These are phyloP conservation scores for Xiphorhynchus erythropygius DNA, from an alignment of 2,797 vertebrate species.

Conservation along the genomic window DNA sequence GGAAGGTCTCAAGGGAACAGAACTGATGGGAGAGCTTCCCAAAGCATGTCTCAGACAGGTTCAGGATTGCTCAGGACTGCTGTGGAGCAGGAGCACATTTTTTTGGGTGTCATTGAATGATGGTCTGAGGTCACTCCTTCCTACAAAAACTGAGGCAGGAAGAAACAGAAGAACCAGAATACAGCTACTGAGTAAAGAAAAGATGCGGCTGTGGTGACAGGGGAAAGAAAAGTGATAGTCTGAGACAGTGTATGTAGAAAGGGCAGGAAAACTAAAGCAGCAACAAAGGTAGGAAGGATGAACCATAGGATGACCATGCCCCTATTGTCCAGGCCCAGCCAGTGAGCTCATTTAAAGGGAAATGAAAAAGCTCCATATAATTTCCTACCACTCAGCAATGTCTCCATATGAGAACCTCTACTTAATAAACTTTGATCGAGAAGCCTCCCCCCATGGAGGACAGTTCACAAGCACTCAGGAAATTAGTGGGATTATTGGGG, in stretches of 20 bases:
- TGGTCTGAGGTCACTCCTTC: neutral
- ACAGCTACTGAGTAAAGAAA: neutral
- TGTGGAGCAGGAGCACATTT: neutral
- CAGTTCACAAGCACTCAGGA: conserved; percentile 64
- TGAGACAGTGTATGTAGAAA: neutral
- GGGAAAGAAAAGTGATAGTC: neutral
- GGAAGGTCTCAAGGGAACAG: neutral
- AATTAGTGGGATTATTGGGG: conserved; percentile 72
- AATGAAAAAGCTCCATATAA: conserved; percentile 59
- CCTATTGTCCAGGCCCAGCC: conserved; percentile 19
- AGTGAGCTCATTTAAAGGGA: conserved; percentile 50
- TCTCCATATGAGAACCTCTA: conserved; percentile 58
- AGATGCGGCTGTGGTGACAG: neutral
- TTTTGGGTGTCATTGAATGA: neutral
- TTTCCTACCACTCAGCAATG: conserved; percentile 50
- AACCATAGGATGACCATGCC: conserved; percentile 14
- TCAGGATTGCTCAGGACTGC: neutral
- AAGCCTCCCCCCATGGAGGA: conserved; percentile 35
- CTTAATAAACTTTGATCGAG: conserved; percentile 61
- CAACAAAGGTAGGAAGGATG: neutral
- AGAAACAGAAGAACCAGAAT: neutral
- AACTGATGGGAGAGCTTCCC: neutral
- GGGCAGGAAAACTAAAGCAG: conserved; percentile 1
- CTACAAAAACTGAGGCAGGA: neutral
- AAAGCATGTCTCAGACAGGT: neutral